Percentiles rank a stretch among this genome's conserved stretches.
phyloP scores from a whole-genome alignment of 2,113 vertebrate genomes.

The Uropsilus gracilis region DNA sequence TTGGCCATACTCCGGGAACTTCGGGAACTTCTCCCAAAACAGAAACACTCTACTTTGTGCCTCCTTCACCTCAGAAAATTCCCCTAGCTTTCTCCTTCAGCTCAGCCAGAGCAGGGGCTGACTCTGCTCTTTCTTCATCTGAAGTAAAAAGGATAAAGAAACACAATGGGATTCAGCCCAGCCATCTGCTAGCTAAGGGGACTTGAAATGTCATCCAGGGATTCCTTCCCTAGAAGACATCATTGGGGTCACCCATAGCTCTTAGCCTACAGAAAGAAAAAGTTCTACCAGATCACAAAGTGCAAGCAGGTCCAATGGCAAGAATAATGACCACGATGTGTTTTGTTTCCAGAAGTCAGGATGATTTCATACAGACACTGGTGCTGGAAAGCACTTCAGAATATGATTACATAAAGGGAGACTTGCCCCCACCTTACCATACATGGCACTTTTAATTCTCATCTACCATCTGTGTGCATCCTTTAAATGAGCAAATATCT shows the following conservation, averaged over 20 bases:
- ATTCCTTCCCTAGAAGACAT: background rate
- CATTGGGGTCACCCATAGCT: background rate
- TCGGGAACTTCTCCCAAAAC: background rate
- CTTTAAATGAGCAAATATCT: background rate
- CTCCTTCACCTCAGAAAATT: background rate
- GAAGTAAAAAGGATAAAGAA: background rate
- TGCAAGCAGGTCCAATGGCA: background rate
- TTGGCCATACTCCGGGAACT: background rate
- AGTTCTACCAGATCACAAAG: background rate
- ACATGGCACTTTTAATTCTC: background rate
- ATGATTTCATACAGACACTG: background rate
- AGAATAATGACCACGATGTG: background rate
- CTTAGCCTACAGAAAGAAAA: background rate
- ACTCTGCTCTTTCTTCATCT: background rate
- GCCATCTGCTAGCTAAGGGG: background rate
- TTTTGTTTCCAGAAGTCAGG: background rate
- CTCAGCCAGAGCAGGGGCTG: background rate
- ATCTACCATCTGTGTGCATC: background rate
- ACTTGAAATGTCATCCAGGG: background rate
- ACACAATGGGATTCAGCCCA: background rate
- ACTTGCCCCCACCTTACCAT: background rate
- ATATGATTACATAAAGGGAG: background rate
- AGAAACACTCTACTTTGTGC: background rate
- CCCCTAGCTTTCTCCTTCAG: background rate
- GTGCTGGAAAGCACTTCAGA: background rate